A percentile compares a stretch with the other conserved stretches of the same genome.
These are phyloP conservation scores for Diachasmimorpha longicaudata DNA, from an alignment of 1,140 invertebrate species.

Conservation along the genomic window DNA sequence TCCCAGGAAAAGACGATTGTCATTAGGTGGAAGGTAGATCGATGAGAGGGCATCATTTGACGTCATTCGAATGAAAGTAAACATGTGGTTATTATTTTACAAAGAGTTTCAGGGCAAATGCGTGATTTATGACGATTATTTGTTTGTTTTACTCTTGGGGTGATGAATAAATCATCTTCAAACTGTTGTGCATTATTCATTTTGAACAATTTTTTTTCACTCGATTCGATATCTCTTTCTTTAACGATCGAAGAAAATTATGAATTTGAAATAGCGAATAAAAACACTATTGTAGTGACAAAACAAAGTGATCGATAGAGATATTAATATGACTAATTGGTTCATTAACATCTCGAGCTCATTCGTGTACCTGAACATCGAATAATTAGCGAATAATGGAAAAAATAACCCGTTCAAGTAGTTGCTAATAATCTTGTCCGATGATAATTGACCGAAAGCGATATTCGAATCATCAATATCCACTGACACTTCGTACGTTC, in stretches of 20 bases:
- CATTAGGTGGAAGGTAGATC: not conserved
- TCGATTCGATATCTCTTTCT: too few species aligned
- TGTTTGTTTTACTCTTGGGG: not conserved
- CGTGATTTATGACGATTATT: not conserved
- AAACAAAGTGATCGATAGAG: too few species aligned
- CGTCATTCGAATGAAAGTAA: conserved; percentile 3
- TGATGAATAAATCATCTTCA: not conserved
- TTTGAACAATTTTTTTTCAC: not conserved
- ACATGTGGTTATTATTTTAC: not conserved
- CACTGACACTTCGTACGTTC: not conserved
- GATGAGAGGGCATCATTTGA: not conserved
- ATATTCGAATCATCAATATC: not conserved
- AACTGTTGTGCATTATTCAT: not conserved
- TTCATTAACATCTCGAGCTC: too few species aligned
- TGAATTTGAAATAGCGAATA: not conserved
- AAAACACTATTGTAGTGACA: too few species aligned
- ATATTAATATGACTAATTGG: too few species aligned
- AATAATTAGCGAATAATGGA: too few species aligned
- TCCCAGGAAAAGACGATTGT: not conserved
- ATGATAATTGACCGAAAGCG: too few species aligned
- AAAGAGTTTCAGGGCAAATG: not conserved
- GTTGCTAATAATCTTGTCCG: too few species aligned
- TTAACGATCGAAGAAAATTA: not conserved
- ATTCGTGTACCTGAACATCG: too few species aligned
- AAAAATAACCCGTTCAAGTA: too few species aligned